Conservation (phyloP, 2,797 vertebrate species). For the Artibeus lituratus region DNA sequence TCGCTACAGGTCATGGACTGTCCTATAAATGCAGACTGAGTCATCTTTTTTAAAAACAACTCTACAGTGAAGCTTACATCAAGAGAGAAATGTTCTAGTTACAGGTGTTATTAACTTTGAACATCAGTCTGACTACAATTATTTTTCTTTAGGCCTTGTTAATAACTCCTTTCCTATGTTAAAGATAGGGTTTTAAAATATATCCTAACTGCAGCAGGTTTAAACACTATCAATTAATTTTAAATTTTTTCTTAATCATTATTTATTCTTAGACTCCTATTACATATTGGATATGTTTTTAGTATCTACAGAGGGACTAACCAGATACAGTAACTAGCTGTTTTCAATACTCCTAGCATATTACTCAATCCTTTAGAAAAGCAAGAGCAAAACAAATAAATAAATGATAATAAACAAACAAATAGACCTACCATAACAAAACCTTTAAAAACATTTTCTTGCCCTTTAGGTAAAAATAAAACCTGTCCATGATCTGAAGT, state of each 20-base stretch:
- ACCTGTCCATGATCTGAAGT: neutral
- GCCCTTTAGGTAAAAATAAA: slow-evolving; percentile 21
- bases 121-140: neutral
- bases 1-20: slow-evolving; percentile 80
- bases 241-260: neutral
- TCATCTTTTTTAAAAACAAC: slow-evolving; percentile 87
- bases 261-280: neutral
- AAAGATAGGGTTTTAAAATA: neutral
- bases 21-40: slow-evolving; percentile 83
- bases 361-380: neutral
- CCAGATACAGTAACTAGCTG: neutral
- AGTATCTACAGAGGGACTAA: neutral
- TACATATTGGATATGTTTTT: neutral
- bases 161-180: neutral
- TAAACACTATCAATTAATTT: slow-evolving; percentile 15
- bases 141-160: neutral
- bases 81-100: neutral
- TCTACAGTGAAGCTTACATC: slow-evolving; percentile 79
- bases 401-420: neutral
- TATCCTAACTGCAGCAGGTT: neutral
- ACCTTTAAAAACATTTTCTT: neutral
- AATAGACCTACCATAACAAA: neutral
- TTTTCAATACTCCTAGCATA: neutral
- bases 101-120: slow-evolving; percentile 42
- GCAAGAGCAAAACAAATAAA: neutral